Base-by-base conservation (phyloP, 2,888 invertebrate genomes). In the Siphonodentalium dalli region DNA sequence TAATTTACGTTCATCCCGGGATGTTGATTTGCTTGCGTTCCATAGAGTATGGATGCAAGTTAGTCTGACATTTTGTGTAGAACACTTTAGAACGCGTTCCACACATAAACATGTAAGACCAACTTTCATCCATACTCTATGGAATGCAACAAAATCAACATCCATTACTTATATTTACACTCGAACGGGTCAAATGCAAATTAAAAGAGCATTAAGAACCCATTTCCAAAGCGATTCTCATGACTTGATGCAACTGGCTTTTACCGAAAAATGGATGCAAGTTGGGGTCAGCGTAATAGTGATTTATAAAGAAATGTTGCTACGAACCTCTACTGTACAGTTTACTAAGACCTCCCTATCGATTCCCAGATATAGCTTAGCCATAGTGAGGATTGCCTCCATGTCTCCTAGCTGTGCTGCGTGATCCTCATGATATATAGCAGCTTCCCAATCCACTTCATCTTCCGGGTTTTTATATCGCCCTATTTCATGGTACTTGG, bases 401-500 rank as follows among this genome's bases (percentile, higher is more conserved):
- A 84, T 65, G 27, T 83, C 78, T 3, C 84, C 85, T 37, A 85
- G 83, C 43, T 84, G 78, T 4, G 85, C 84, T 2, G 86, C 85
- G 53, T 82, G 80, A 58, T 83, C 78, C 69, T 86, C 79, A 65
- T 86, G 85, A 68, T 80, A 86, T 31, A 85, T 66, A 18, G 85
- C 85, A 3, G 85, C 82, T 43, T 82, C 79, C 68, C 80, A 78
- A 69, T 86, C 85, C 49, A 83, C 83, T n/a, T 74, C 70, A 15
- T 72, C 68, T n/a, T 65, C 66, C 21, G 58, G 58, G 28, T 64
- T 58, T 29, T 61, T 60, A 64, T 85, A 85, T 13, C 85, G 77
- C 9, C 85, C 84, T 28, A 84, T 63, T 68, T 86, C 85, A 61
- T 86, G 84, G 71, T 85, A 86, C 61, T 84, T 83, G 15, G 84